Percentiles rank a stretch among this genome's conserved stretches.
phyloP scores from a whole-genome alignment of 2,113 vertebrate species.

The Chaenocephalus aceratus region DNA sequence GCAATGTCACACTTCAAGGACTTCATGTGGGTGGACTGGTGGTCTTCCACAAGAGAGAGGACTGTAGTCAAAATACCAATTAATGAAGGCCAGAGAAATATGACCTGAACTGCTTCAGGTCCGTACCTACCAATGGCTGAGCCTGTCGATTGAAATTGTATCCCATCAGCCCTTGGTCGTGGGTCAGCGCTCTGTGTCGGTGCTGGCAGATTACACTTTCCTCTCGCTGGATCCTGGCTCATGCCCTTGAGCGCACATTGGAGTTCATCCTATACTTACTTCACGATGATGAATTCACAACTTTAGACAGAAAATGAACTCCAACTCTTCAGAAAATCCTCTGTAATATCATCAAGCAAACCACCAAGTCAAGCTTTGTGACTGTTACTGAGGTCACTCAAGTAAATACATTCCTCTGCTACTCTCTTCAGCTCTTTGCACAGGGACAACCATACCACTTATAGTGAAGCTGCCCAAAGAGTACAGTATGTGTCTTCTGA shows the following conservation, averaged over 20 bases:
- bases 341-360: conserved; percentile 45
- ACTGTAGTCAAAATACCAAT: conserved; percentile 84
- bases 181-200: conserved; percentile 77
- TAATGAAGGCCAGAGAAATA: conserved; percentile 80
- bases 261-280: conserved; percentile 59
- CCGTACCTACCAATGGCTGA: conserved; percentile 68
- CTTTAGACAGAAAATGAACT: conserved; percentile 56
- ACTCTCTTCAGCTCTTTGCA: conserved; percentile 20
- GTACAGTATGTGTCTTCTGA: conserved; percentile 20
- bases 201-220: conserved; percentile 71
- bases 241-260: conserved; percentile 69
- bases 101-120: conserved; percentile 74
- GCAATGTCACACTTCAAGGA: conserved; percentile 85
- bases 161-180: conserved; percentile 74
- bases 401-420: conserved; percentile 23
- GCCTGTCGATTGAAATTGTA: conserved; percentile 80
- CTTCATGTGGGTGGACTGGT: conserved; percentile 77
- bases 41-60: conserved; percentile 75
- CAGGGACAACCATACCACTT: conserved; percentile 20
- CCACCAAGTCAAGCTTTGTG: conserved; percentile 38
- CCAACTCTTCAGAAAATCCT: conserved; percentile 50
- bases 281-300: conserved; percentile 57
- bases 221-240: conserved; percentile 60
- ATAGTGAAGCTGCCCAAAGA: not conserved
- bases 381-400: conserved; percentile 1